Evolutionary conservation across 2,113 vertebrate species (phyloP).

Genomic region (Trichechus manatus): DNA sequence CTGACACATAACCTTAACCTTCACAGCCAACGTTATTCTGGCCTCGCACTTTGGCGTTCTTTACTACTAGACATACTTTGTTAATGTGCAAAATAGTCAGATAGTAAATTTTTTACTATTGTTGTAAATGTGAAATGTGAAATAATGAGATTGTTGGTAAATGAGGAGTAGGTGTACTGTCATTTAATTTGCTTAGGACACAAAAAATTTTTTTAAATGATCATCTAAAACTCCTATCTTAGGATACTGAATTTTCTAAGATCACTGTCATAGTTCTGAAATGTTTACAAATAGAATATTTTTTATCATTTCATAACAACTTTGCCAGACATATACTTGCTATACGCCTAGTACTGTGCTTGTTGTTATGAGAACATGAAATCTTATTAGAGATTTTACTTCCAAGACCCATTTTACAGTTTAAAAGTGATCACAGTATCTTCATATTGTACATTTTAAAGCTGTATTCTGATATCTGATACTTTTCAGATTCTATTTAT

Average conservation of each 20-base stretch:
- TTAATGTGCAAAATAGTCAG: no score
- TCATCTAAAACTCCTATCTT: neutral
- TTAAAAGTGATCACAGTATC: neutral
- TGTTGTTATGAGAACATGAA: neutral
- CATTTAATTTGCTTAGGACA: slow-evolving; percentile 10
- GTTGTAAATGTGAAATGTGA: no score
- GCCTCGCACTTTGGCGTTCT: no score
- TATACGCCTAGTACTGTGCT: neutral
- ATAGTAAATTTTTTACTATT: no score
- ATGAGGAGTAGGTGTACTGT: neutral
- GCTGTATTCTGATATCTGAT: neutral
- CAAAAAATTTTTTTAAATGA: neutral
- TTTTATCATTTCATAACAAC: neutral
- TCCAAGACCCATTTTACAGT: neutral
- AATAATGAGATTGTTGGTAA: no score
- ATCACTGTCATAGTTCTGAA: neutral
- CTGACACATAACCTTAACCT: no score
- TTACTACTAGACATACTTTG: no score
- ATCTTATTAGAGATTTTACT: neutral
- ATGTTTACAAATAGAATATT: neutral
- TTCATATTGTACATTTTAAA: slow-evolving; percentile 10
- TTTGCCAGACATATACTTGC: neutral
- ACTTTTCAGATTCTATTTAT: neutral
- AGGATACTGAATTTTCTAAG: neutral
- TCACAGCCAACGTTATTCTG: no score